Evolutionary conservation across 2,797 vertebrate species (phyloP).

Genomic region (Cirrhinus molitorella): DNA sequence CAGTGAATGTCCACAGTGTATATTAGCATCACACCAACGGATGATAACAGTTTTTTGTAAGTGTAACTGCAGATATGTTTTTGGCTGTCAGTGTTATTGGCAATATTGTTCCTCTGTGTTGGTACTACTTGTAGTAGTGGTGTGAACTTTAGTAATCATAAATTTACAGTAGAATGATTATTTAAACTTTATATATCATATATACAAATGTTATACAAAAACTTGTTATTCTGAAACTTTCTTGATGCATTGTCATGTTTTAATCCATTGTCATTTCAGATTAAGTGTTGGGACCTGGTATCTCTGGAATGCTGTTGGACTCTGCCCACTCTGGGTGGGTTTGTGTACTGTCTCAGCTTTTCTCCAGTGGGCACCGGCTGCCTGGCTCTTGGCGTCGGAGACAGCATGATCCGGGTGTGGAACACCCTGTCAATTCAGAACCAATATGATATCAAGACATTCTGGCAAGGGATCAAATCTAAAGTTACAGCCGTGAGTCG

Average conservation of each 20-base stretch:
- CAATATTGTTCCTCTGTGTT: too few relatives aligned
- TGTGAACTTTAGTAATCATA: too few relatives aligned
- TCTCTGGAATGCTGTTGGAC: slow-evolving; percentile 92
- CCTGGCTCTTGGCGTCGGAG: slow-evolving; percentile 92
- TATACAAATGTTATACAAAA: too few relatives aligned
- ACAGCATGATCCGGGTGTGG: slow-evolving; percentile 96
- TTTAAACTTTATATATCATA: too few relatives aligned
- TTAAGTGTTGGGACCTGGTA: slow-evolving; percentile 94
- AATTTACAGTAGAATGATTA: too few relatives aligned
- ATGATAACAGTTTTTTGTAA: too few relatives aligned
- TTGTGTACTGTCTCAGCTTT: slow-evolving; percentile 90
- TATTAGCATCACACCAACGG: too few relatives aligned
- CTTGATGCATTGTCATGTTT: neutral
- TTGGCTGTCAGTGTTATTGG: too few relatives aligned
- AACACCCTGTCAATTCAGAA: slow-evolving; percentile 89
- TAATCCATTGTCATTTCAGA: slow-evolving; percentile 62
- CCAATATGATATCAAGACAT: slow-evolving; percentile 86
- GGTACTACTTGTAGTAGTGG: too few relatives aligned
- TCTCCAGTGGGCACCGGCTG: slow-evolving; percentile 88
- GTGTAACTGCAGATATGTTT: too few relatives aligned
- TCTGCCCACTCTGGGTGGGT: slow-evolving; percentile 91
- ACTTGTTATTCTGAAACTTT: too few relatives aligned
- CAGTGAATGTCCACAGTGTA: too few relatives aligned
- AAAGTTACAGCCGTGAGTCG: slow-evolving; percentile 93
- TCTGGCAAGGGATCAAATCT: slow-evolving; percentile 96